Conservation (phyloP, 2,888 invertebrate species). For the Electrophaes corylata region DNA sequence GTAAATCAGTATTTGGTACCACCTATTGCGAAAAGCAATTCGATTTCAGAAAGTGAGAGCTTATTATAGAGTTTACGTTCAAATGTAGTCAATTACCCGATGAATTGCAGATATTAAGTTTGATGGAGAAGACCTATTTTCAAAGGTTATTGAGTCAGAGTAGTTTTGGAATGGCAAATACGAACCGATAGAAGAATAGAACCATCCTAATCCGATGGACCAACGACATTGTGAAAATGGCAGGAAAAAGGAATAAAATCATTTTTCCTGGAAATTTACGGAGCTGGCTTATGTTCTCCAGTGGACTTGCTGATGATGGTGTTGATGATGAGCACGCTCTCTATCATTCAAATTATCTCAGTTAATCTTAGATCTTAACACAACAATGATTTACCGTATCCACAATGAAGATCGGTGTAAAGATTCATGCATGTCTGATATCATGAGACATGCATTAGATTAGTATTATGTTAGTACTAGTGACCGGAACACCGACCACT, state of each 20-base stretch:
- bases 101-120: slow-evolving; percentile 1
- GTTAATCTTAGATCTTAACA: not conserved
- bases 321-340: not conserved
- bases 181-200: too few species aligned
- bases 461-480: not conserved
- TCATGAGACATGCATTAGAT: slow-evolving; percentile 8
- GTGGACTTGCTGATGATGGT: not conserved
- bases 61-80: not conserved
- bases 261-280: too few species aligned
- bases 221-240: too few species aligned
- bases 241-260: too few species aligned
- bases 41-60: not conserved
- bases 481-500: slow-evolving; percentile 8
- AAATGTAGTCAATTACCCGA: not conserved
- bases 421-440: not conserved
- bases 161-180: too few species aligned
- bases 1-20: too few species aligned
- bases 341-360: not conserved
- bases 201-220: too few species aligned
- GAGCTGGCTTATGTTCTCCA: too few species aligned
- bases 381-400: not conserved
- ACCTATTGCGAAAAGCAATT: not conserved
- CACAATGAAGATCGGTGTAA: not conserved
- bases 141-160: too few species aligned
- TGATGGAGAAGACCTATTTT: not conserved